Evolutionary conservation across 2,888 invertebrate genomes (phyloP), one percentile per base, ranked within the genome.

Genomic region (Mythimna lalbum): DNA sequence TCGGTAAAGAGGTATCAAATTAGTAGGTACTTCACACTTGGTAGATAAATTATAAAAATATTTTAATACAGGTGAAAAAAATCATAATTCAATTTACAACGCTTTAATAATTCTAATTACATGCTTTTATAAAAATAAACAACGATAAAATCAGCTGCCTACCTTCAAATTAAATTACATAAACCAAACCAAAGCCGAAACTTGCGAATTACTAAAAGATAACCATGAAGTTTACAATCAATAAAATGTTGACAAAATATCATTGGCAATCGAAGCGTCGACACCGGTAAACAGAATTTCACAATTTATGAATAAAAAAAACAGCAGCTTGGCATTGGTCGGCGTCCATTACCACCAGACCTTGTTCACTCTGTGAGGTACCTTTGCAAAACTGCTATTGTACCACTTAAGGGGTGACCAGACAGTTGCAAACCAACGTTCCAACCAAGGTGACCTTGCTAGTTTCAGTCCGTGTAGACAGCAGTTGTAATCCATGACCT

Each of bases 321-420:
- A 17, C 69, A 62, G 56, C 60, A 59, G 33, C 39, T 53, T 69
- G 80, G 72, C 80, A 79, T 72, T 79, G 78, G 65, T 31, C 61
- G 50, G 57, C 50, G 73, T 86, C 73, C 87, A 87, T 83, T 73
- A 80, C 63, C 56, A 63, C 19, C 78, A 75, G 69, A 66, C 86
- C 87, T 86, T 84, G 83, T 63, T n/a, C 74, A 68, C 55, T 69
- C 70, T 17, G 63, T 52, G 65, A 65, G 73, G 50, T 74, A 81
- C 82, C 87, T 86, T 89, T 88, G 87, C 89, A 88, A 89, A 89
- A 89, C 83, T 81, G 75, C 76, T 85, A 80, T 81, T 87, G 85
- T 82, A 83, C 73, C 63, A 63, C 77, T 27, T 27, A 27, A 27
- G 27, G 4, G 27, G 27, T 27, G 27, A 27, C 27, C 27, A 27